Base-by-base conservation (phyloP, 2,888 invertebrate genomes). In the Nemoura dubitans region DNA sequence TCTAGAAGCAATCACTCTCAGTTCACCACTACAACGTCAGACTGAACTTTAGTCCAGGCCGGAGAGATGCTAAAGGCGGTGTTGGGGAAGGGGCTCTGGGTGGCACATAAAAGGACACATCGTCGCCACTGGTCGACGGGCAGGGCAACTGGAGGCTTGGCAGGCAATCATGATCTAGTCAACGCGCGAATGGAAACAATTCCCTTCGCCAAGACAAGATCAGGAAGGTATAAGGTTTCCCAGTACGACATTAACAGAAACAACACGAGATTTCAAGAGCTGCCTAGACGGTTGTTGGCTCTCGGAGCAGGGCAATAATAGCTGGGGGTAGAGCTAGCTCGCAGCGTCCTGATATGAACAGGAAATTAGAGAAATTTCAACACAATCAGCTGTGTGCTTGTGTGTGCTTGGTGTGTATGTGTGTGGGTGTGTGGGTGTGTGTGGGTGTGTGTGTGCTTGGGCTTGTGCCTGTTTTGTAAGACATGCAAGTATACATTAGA, bases 301-400 rank as follows among this genome's bases (percentile, higher is more conserved):
- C 5, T 36, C 3, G 10, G 3, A 36, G 36, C 36, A 36, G 10
- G 27, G 78, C 78, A 27, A 78, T 78, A 78, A 78, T 10, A 78
- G 78, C 26, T 26, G 28, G 78, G n/a, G n/a, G 28, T 10, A 25
- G 78, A 16, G 78, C 83, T 83, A n/a, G 29, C 82, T 28, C 83
- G 84, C 81, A 30, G 21, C 28, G n/a, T 2, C 30, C 28, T 84
- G 84, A 84, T 84, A 84, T 29, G 84, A 84, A 84, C 84, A 84
- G 84, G 84, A 84, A 84, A 84, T 84, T 84, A 84, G 84, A 84
- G 84, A 84, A 84, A 84, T 76, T 84, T 84, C 84, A 84, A 84
- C 84, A 84, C 84, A 76, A 83, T 59, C 59, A 59, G 59, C 21
- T 59, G 59, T 10, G 16, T 59, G 59, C 14, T 59, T 36, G 36